These are phyloP conservation scores for Elgaria multicarinata DNA, from an alignment of 2,113 vertebrate species.

Conservation along the genomic window DNA sequence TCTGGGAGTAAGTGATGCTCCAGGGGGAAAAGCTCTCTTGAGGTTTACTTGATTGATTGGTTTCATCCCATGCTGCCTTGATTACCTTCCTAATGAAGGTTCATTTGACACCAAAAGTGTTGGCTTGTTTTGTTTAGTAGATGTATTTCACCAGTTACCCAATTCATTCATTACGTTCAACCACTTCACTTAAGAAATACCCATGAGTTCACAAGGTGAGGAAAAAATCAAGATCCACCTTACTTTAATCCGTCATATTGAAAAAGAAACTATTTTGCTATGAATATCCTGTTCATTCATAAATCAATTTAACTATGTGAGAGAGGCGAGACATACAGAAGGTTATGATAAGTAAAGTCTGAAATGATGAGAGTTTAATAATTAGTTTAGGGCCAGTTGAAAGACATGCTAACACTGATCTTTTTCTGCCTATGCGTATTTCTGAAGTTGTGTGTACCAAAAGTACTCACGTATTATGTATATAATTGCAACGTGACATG, in stretches of 20 bases:
- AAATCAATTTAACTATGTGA: not conserved
- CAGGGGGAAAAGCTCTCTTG: not conserved
- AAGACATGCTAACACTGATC: not conserved
- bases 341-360: not conserved
- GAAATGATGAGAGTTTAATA: not conserved
- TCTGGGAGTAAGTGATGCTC: not conserved
- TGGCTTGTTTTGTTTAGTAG: not conserved
- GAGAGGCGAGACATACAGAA: not conserved
- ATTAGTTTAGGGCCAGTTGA: not conserved
- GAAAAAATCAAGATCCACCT: not conserved
- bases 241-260: not conserved
- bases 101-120: not conserved
- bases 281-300: not conserved
- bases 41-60: not conserved
- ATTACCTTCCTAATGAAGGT: not conserved
- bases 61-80: not conserved
- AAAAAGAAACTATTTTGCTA: not conserved
- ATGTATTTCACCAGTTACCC: not conserved
- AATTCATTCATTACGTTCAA: constrained; percentile 1
- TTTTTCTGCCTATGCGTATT: not conserved
- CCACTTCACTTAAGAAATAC: not conserved
- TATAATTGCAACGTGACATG: not conserved
- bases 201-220: not conserved
- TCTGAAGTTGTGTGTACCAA: not conserved
- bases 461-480: not conserved